These are phyloP conservation scores for Daktulosphaira vitifoliae DNA, from an alignment of 1,140 invertebrate genomes.

Conservation along the genomic window DNA sequence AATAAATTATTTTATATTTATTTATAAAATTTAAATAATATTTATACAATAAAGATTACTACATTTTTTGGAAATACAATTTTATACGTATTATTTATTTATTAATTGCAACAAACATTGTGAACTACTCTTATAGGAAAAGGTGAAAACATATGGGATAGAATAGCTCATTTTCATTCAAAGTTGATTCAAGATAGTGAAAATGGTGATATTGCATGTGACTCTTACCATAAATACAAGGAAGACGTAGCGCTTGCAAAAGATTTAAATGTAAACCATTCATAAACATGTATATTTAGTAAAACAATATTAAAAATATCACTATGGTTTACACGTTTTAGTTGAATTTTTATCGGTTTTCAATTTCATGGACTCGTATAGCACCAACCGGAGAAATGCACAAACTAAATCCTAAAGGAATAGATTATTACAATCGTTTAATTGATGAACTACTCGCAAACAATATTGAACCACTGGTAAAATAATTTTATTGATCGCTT, in stretches of 20 bases:
- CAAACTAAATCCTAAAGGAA: constrained; percentile 50
- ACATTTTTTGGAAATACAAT: too few relatives aligned
- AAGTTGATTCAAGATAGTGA: constrained; percentile 48
- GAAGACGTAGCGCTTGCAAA: constrained; percentile 48
- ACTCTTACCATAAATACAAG: constrained; percentile 53
- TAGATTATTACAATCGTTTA: constrained; percentile 47
- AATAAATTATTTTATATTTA: too few relatives aligned
- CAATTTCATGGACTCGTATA: constrained; percentile 55
- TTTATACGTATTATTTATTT: too few relatives aligned
- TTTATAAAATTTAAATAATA: not conserved
- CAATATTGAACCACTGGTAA: constrained; percentile 51
- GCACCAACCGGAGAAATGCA: constrained; percentile 50
- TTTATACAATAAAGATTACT: not conserved
- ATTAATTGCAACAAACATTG: too few relatives aligned
- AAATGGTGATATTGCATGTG: constrained; percentile 52
- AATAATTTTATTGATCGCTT: too few relatives aligned
- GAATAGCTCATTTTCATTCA: constrained; percentile 41
- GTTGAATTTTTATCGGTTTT: constrained; percentile 54
- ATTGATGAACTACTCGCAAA: constrained; percentile 45
- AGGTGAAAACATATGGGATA: constrained; percentile 43
- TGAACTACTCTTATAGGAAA: too few relatives aligned
- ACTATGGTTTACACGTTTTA: not conserved
- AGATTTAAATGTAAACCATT: constrained; percentile 44
- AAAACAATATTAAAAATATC: too few relatives aligned
- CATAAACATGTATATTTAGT: too few relatives aligned